Base-by-base conservation (phyloP, 2,888 invertebrate genomes). In the Tiphia femorata region DNA sequence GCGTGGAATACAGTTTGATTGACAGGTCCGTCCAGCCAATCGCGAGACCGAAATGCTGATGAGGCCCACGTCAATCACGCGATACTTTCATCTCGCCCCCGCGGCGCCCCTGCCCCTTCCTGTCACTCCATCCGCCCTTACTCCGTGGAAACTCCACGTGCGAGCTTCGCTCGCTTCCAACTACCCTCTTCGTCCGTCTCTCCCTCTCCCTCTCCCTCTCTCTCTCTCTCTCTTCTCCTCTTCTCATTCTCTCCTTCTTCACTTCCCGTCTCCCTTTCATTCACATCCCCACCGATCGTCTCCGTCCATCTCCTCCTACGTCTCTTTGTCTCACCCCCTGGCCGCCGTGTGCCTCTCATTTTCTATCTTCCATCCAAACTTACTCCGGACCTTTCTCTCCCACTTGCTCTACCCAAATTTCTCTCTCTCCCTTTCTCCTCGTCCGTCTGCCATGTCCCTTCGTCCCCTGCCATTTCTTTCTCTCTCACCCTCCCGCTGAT, bases 21-120 rank as follows among this genome's bases (percentile, higher is more conserved):
- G 92, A 92, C 92, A 92, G 90, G 87, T 88, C 87, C 87, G 87
- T 88, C 88, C 89, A 88, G 86, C 91, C 91, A 91, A 91, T 91
- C 88, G 88, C 89, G 87, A 88, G 87, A 86, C 87, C 86, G 88
- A 87, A 89, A 88, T 88, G 87, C 89, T 90, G 91, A 91, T 91
- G 90, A 90, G 89, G 86, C 86, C 84, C 87, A 88, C 88, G 91
- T 91, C 91, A 91, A 91, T 91, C 91, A 91, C 81, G 83, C 84
- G 78, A 73, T 73, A 75, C 75, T 75, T 78, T 70, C 72, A 75
- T 77, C 75, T 83, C 83, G 76, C 82, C 81, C 78, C 71, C 70
- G 63, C 46, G 46, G 47, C 62, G 48, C 53, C 69, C 58, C 49
- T 47, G 43, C 12, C 41, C 10, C 64, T 55, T 52, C 72, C 67